Base-by-base conservation (phyloP, 1,140 invertebrate species). In the Solenopsis invicta region DNA sequence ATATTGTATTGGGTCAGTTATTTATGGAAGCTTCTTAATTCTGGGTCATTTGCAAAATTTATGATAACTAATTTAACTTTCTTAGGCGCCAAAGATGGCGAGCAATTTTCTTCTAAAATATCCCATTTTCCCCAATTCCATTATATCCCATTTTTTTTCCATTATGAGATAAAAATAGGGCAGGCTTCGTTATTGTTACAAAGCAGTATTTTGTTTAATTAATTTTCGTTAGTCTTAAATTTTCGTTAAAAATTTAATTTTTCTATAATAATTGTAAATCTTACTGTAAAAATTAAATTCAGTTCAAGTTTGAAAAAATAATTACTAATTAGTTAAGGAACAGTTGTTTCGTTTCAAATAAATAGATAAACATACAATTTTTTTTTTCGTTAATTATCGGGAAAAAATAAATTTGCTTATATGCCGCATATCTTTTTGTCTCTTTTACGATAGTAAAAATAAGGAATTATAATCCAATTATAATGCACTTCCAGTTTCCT, bases 21-120 rank as follows among this genome's bases (percentile, higher is more conserved):
- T 69, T 81, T 81, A 69, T 24, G 13, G 21, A 48, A 72, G 24
- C 67, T 61, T 48, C 56, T 50, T 34, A 75, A 59, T 84, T 69
- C 66, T 45, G 18, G 13, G 48, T 75, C 34, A 48, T 74, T 71
- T 54, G 64, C 48, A 45, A 69, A 24, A 69, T 52, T 81, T 41
- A 81, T 41, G 64, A 69, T 29, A 81, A 56, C 50, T 50, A 50
- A 81, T 21, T 80, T 81, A 69, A 45, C 16, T 24, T 29, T 41
- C n/a, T 71, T 81, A n/a, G 54, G 50, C 64, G 34, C 16, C 8
- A 16, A 24, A 16, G n/a, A 69, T n/a, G 18, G 0, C 8, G 21
- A 67, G 4, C 18, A 16, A 77, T 48, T 81, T 78, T 80, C 45
- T 45, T 37, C n/a, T 18, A 18, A 80, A 52, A 80, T 69, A 12